Percentiles rank a stretch among this genome's conserved stretches.
Conservation (phyloP, 1,140 invertebrate genomes). For the Helicoverpa zea region DNA sequence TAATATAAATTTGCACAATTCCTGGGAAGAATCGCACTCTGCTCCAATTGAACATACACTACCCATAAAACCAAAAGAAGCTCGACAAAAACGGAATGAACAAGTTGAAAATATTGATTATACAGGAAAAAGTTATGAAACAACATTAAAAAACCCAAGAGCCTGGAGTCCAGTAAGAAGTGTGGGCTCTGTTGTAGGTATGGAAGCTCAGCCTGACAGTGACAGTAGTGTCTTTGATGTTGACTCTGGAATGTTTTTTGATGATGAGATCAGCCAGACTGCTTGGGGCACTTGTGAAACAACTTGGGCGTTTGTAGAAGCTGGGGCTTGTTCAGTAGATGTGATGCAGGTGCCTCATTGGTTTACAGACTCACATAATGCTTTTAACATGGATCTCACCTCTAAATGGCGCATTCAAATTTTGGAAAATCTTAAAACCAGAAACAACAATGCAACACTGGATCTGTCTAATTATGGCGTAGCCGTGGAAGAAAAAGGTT, state of each 20-base stretch:
- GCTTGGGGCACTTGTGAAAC: conserved; percentile 92
- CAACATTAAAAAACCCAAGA: conserved; percentile 90
- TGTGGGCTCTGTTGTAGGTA: conserved; percentile 92
- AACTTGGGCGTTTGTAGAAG: conserved; percentile 92
- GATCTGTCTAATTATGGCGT: conserved; percentile 89
- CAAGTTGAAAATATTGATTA: conserved; percentile 85
- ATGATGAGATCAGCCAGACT: conserved; percentile 90
- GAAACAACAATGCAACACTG: conserved; percentile 85
- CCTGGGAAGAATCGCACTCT: conserved; percentile 86
- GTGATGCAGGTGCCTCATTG: conserved; percentile 91
- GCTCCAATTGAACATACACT: conserved; percentile 85
- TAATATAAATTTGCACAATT: conserved; percentile 77
- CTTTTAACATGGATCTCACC: conserved; percentile 88
- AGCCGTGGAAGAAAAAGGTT: conserved; percentile 94
- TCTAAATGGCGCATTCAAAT: conserved; percentile 92
- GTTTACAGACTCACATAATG: conserved; percentile 88
- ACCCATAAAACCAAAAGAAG: conserved; percentile 81
- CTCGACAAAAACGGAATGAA: conserved; percentile 73
- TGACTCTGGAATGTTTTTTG: conserved; percentile 92
- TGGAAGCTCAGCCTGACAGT: conserved; percentile 93
- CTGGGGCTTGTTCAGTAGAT: conserved; percentile 92
- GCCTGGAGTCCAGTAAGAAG: conserved; percentile 94
- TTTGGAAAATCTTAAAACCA: conserved; percentile 89
- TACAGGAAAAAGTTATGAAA: conserved; percentile 89
- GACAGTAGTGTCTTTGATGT: conserved; percentile 93